phyloP scores from a whole-genome alignment of 2,113 vertebrate genomes.

The Apteryx mantelli region DNA sequence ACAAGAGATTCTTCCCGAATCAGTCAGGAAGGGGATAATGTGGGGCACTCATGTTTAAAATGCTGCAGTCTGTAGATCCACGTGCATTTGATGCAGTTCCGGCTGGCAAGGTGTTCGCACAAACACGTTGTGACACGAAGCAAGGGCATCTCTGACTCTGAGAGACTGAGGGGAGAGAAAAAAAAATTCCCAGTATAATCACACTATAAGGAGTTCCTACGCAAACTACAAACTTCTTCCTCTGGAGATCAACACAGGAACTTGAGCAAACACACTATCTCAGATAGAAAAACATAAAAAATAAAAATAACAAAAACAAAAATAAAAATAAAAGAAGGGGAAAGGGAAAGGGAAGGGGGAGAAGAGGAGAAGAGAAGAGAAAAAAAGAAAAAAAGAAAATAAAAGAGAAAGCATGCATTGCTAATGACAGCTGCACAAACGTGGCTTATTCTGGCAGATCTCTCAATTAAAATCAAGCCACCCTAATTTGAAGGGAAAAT shows the following conservation, averaged over 20 bases:
- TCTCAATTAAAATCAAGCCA: constrained; percentile 66
- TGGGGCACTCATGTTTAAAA: background rate
- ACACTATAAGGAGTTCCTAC: background rate
- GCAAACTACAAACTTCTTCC: background rate
- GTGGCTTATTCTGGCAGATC: constrained; percentile 50
- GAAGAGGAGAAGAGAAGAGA: no score
- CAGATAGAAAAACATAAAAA: background rate
- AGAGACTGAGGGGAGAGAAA: background rate
- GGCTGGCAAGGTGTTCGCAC: background rate
- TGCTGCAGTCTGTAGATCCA: background rate
- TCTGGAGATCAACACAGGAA: background rate
- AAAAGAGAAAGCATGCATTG: background rate
- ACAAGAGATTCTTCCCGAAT: background rate
- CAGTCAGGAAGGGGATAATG: background rate
- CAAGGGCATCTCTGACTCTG: background rate
- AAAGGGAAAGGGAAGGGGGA: no score
- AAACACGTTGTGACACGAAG: background rate
- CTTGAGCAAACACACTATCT: background rate
- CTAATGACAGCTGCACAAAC: constrained; percentile 62
- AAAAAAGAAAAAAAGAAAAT: accelerated
- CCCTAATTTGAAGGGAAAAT: constrained; percentile 66
- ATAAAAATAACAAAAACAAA: background rate
- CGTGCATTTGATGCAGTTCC: background rate
- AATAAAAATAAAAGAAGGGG: background rate
- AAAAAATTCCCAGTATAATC: background rate